Base-by-base conservation (phyloP, 2,888 invertebrate species). In the Protonemura montana region DNA sequence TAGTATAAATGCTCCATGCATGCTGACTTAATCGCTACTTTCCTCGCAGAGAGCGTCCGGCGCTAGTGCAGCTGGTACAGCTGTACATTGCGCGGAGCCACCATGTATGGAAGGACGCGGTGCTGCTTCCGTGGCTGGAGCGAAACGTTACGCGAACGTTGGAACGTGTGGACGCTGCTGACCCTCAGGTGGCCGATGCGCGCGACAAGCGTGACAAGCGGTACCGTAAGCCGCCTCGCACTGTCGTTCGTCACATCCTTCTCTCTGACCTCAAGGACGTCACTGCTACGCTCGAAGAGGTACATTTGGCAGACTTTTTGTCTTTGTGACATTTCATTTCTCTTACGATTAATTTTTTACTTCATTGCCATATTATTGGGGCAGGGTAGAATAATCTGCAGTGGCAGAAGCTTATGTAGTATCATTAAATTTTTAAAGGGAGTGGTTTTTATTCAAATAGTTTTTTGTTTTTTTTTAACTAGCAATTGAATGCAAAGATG, bases 81-180 rank as follows among this genome's bases (percentile, higher is more conserved):
- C 92, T 98, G 88, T 97, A 97, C 90, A 93, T 96, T 25, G 94
- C 94, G 86, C 93, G 97, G 83, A 94, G 94, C 88, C 94, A 94
- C 90, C 94, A 95, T 85, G 92, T 97, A 84, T 98, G 97, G 97
- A 96, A 96, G 89, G 95, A 96, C 89, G 92, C 94, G 26, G 94
- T 94, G 87, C 93, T 96, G 85, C 90, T 97, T 85, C 92, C 93
- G 0, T 97, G 97, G 96, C 90, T 98, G 87, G 97, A 97, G 90
- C 92, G 92, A 86, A 95, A 95, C 90, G 96, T 95, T 0, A 93
- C 94, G 87, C 90, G 90, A 28, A 95, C 94, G 7, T 89, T 97
- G 82, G 93, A 94, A 88, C 92, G 93, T 86, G 94, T 96, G 5
- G 94, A 95, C 87, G 90, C 90, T n/a, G 91, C 92, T 28, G 95